These are phyloP conservation scores for Buceros bicornis DNA, from an alignment of 2,797 vertebrate genomes.

Conservation along the genomic window DNA sequence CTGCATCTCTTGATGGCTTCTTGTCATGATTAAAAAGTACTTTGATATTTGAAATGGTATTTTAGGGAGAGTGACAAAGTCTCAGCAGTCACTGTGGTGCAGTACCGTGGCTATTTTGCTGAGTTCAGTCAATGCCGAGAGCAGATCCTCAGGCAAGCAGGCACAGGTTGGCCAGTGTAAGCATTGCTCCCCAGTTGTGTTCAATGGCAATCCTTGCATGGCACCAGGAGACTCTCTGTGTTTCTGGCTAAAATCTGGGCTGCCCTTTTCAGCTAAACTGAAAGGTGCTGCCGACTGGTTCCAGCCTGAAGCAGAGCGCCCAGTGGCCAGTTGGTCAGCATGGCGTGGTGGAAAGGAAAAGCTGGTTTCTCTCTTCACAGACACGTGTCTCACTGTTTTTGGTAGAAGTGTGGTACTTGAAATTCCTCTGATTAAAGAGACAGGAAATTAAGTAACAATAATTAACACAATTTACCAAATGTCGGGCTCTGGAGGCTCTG, in stretches of 20 bases:
- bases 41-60: not conserved
- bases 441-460: not conserved
- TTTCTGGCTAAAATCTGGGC: not conserved
- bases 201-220: not conserved
- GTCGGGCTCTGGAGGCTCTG: not conserved
- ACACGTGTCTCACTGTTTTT: not conserved
- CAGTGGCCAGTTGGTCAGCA: not conserved
- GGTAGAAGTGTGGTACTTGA: not conserved
- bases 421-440: not conserved
- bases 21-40: not conserved
- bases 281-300: not conserved
- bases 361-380: not conserved
- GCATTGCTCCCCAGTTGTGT: rapidly evolving
- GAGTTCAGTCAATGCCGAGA: not conserved
- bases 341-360: not conserved
- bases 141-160: not conserved
- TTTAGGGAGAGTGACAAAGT: not conserved
- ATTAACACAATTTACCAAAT: not conserved
- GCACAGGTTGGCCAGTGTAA: not conserved
- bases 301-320: not conserved
- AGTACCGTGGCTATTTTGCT: not conserved
- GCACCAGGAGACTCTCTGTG: not conserved
- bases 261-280: not conserved
- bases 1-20: not conserved
- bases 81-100: not conserved